Percentiles rank a stretch among this genome's conserved stretches.
These are phyloP conservation scores for Hypomesus transpacificus DNA, from an alignment of 2,113 vertebrate genomes.

Conservation along the genomic window DNA sequence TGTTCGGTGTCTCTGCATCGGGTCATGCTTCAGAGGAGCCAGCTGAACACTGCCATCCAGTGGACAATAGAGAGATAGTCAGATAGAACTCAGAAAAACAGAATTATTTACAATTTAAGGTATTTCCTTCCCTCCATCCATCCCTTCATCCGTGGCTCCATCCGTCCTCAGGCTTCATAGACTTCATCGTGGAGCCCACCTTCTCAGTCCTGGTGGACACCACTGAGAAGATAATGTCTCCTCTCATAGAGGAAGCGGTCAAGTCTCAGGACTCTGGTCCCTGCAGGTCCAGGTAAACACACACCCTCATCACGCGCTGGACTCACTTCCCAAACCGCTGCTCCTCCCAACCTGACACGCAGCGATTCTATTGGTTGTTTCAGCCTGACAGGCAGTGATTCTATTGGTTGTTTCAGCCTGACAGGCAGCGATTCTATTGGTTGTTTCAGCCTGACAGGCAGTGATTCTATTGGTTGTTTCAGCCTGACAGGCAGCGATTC, in stretches of 20 bases:
- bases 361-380: not conserved
- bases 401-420: not conserved
- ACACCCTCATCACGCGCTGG: not conserved
- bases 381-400: not conserved
- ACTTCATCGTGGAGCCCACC: slow-evolving; percentile 96
- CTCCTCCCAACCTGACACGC: not conserved
- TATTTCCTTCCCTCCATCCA: not conserved
- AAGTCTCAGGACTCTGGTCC: slow-evolving; percentile 78
- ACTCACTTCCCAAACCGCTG: no score
- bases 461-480: no score
- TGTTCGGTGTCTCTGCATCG: no score
- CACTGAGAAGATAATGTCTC: slow-evolving; percentile 95
- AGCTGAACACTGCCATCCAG: no score
- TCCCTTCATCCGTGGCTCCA: no score
- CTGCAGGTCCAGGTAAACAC: slow-evolving; percentile 75
- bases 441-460: slow-evolving; percentile 65
- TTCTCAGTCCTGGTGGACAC: slow-evolving; percentile 92
- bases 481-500: not conserved
- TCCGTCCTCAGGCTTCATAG: slow-evolving; percentile 83
- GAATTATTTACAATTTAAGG: no score
- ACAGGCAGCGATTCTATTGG: not conserved
- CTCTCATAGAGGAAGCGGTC: slow-evolving; percentile 93
- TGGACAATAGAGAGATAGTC: not conserved
- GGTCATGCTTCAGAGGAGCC: no score
- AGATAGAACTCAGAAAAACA: not conserved